Percentiles rank a stretch among this genome's conserved stretches.
phyloP scores from a whole-genome alignment of 2,113 vertebrate genomes.

The Ceyx melanurus region DNA sequence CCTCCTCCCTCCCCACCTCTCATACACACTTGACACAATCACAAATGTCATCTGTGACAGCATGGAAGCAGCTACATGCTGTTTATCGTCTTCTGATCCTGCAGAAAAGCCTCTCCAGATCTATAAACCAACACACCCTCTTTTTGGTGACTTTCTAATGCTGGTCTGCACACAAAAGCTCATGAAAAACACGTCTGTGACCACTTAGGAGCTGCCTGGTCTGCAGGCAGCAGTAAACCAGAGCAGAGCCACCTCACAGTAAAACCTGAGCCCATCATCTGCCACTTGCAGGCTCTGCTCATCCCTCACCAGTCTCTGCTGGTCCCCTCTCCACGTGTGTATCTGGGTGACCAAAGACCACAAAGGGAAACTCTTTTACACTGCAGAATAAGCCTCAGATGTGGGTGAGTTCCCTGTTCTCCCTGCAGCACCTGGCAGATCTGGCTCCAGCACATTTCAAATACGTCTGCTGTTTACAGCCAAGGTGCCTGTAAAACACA shows the following conservation, averaged over 20 bases:
- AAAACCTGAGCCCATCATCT: neutral
- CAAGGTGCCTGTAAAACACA: neutral
- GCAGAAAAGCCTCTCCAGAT: neutral
- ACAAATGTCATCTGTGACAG: fast-evolving
- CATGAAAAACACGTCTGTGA: fast-evolving
- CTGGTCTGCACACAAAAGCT: neutral
- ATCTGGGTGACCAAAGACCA: neutral
- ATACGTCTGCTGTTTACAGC: neutral
- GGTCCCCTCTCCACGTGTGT: fast-evolving
- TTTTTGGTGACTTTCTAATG: neutral
- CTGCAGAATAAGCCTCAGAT: neutral
- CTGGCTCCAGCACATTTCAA: neutral
- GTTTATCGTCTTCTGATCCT: neutral
- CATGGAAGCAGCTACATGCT: neutral
- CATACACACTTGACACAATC: neutral
- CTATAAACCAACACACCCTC: too few species aligned
- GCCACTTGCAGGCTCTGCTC: neutral
- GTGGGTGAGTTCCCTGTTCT: neutral
- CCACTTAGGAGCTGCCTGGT: neutral
- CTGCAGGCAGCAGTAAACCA: neutral
- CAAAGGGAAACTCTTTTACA: neutral
- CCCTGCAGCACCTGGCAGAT: neutral
- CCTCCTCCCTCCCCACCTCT: neutral
- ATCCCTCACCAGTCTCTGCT: neutral
- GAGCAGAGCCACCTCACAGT: neutral